Percentiles rank a stretch among this genome's conserved stretches.
These are phyloP conservation scores for Thunnus thynnus DNA, from an alignment of 2,113 vertebrate genomes.

Conservation along the genomic window DNA sequence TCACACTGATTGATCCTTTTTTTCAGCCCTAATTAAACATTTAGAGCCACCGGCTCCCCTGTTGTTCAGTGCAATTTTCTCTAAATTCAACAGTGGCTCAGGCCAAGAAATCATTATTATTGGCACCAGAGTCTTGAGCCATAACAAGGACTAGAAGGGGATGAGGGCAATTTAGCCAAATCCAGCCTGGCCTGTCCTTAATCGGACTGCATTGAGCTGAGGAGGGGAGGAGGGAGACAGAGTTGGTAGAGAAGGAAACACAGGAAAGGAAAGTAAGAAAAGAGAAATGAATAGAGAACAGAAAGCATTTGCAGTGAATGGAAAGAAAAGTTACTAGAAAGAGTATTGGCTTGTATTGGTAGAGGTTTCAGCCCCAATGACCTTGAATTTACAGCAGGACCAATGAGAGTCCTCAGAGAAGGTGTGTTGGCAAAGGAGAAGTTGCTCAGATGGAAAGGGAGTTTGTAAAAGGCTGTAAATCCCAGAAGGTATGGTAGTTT, in stretches of 20 bases:
- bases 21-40: conserved; percentile 78
- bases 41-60: conserved; percentile 61
- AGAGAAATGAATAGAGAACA: too few species aligned
- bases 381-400: background rate
- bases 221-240: background rate
- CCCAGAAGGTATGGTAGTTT: too few species aligned
- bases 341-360: too few species aligned
- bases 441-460: too few species aligned
- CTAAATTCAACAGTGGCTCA: conserved; percentile 70
- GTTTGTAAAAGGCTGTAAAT: too few species aligned
- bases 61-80: conserved; percentile 74
- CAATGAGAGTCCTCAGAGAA: background rate
- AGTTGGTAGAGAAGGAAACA: conserved; percentile 4
- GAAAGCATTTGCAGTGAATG: too few species aligned
- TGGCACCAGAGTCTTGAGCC: conserved; percentile 60
- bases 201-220: background rate
- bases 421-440: too few species aligned
- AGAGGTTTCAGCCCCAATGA: background rate
- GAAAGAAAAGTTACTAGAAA: too few species aligned
- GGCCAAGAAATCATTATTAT: conserved; percentile 76
- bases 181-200: conserved; percentile 42
- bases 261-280: background rate
- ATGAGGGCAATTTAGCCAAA: conserved; percentile 60
- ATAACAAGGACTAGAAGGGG: conserved; percentile 48
- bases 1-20: conserved; percentile 65